phyloP scores from a whole-genome alignment of 2,113 vertebrate genomes.

The Callipepla californica region DNA sequence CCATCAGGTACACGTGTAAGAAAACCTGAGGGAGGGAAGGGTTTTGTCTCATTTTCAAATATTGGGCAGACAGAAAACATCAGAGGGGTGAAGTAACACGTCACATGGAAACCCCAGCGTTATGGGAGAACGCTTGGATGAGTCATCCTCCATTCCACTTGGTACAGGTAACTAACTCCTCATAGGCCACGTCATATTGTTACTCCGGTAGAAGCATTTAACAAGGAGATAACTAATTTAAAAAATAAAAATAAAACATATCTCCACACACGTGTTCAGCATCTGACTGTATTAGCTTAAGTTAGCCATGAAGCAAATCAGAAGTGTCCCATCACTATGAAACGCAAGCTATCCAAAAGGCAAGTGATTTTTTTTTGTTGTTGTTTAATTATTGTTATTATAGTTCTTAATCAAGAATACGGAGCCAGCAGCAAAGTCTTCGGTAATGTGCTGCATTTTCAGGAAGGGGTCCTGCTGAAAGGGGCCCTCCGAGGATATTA shows the following conservation, averaged over 20 bases:
- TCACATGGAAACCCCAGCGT: neutral
- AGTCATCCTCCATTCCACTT: slow-evolving; percentile 38
- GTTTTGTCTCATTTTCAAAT: slow-evolving; percentile 10
- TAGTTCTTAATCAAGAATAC: slow-evolving; percentile 39
- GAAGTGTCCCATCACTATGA: slow-evolving; percentile 57
- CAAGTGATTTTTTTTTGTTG: neutral
- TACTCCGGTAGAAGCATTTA: slow-evolving; percentile 60
- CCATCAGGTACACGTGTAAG: neutral
- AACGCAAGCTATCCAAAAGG: slow-evolving; percentile 31
- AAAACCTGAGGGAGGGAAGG: neutral
- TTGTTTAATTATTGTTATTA: neutral
- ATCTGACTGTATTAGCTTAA: slow-evolving; percentile 62
- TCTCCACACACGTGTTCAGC: neutral
- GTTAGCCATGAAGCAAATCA: slow-evolving; percentile 61
- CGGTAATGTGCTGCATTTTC: slow-evolving; percentile 47
- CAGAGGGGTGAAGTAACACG: neutral
- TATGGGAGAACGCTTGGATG: neutral
- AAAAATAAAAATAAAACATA: neutral
- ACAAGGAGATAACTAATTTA: slow-evolving; percentile 34
- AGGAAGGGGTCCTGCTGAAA: slow-evolving; percentile 43
- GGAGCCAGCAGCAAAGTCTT: slow-evolving; percentile 57
- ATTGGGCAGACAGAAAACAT: neutral
- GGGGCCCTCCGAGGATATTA: slow-evolving; percentile 23
- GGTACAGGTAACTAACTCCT: slow-evolving; percentile 54
- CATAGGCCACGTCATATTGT: slow-evolving; percentile 32